These are phyloP conservation scores for Monochamus alternatus DNA, from an alignment of 2,888 invertebrate species.

Conservation along the genomic window DNA sequence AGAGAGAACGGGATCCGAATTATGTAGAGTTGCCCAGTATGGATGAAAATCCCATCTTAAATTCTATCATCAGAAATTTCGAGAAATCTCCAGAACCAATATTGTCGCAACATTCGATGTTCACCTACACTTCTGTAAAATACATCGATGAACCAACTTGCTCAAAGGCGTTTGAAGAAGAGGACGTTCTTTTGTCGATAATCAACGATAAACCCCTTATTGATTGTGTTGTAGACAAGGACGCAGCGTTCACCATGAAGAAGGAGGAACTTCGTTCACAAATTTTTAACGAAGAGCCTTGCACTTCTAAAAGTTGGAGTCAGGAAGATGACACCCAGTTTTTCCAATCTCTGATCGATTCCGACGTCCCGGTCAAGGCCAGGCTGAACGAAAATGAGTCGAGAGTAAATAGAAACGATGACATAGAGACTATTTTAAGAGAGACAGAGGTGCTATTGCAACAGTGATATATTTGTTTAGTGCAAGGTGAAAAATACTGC, in stretches of 20 bases:
- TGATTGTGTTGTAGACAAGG: constrained; percentile 15
- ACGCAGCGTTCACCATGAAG: constrained; percentile 29
- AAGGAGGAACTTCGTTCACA: constrained; percentile 43
- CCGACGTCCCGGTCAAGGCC: background rate
- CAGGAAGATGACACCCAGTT: constrained; percentile 9
- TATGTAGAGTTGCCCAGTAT: constrained; percentile 47
- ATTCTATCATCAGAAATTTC: constrained; percentile 49
- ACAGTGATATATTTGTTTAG: background rate
- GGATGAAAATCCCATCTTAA: constrained; percentile 50
- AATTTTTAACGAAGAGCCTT: constrained; percentile 31
- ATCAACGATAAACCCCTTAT: constrained; percentile 30
- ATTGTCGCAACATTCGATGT: background rate
- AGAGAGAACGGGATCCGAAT: constrained; percentile 19
- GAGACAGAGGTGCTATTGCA: constrained; percentile 25
- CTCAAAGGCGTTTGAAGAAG: constrained; percentile 22
- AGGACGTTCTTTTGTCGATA: constrained; percentile 38
- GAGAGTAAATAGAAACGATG: background rate
- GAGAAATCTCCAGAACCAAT: constrained; percentile 43
- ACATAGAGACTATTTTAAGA: constrained; percentile 21
- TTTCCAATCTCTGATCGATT: constrained; percentile 12
- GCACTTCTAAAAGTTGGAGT: constrained; percentile 8
- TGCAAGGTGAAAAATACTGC: background rate
- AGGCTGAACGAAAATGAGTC: background rate
- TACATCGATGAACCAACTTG: constrained; percentile 17
- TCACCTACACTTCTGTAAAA: constrained; percentile 9